Conservation (phyloP, 1,140 invertebrate genomes). For the Pseudomyrmex gracilis region DNA sequence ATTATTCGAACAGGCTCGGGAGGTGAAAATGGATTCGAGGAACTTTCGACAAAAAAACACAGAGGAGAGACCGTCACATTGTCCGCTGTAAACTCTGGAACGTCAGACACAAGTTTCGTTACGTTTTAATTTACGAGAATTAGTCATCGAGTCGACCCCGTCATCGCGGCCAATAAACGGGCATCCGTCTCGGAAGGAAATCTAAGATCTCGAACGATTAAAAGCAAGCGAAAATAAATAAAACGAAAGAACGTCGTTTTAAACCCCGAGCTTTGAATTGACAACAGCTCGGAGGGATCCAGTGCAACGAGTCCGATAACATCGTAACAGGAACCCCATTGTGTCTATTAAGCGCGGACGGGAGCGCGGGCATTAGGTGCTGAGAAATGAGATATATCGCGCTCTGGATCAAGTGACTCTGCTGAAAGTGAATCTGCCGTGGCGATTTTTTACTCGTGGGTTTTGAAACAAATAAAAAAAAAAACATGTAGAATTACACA, state of each 20-base stretch:
- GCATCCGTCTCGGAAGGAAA: neutral
- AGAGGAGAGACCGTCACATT: neutral
- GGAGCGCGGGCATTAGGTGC: constrained; percentile 36
- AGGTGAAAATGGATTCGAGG: no score
- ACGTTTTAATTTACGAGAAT: constrained; percentile 8
- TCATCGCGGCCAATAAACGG: neutral
- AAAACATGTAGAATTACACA: neutral
- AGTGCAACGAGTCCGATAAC: constrained; percentile 9
- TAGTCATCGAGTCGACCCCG: constrained; percentile 4
- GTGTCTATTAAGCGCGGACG: constrained; percentile 23
- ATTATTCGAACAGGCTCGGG: no score
- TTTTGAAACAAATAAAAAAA: constrained; percentile 10
- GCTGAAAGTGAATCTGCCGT: neutral
- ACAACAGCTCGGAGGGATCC: constrained; percentile 3
- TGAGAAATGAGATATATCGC: constrained; percentile 40
- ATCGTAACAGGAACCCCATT: constrained; percentile 53
- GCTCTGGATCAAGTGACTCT: constrained; percentile 54
- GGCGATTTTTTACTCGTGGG: constrained; percentile 3
- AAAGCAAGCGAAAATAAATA: neutral
- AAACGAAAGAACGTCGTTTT: neutral
- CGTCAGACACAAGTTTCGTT: constrained; percentile 4
- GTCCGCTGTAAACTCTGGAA: neutral
- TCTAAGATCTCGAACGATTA: constrained; percentile 9
- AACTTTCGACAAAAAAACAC: neutral
- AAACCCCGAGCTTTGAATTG: constrained; percentile 24